Conservation (phyloP, 2,797 vertebrate species). For the Hippopotamyrus pictus region DNA sequence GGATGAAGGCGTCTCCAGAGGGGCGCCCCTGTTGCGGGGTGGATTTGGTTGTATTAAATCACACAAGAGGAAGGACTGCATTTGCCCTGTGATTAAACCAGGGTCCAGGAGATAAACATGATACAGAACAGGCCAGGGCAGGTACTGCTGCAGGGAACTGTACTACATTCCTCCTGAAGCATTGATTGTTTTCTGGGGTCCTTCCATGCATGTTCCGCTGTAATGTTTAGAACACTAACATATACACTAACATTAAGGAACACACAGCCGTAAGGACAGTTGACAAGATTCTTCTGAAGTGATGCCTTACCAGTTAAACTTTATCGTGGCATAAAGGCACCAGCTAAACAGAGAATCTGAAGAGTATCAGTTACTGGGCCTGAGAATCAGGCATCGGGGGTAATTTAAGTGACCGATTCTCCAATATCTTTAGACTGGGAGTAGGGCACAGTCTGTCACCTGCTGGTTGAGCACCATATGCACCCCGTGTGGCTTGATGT, state of each 20-base stretch:
- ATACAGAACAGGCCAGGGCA: no score
- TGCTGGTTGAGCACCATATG: conserved; percentile 98
- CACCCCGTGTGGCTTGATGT: conserved; percentile 91
- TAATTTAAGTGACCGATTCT: not conserved
- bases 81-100: not conserved
- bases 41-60: not conserved
- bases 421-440: not conserved
- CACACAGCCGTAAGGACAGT: not conserved
- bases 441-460: conserved; percentile 40
- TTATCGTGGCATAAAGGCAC: not conserved
- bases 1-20: conserved; percentile 91
- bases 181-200: not conserved
- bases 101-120: not conserved
- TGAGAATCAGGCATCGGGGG: not conserved
- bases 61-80: not conserved
- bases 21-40: conserved; percentile 72
- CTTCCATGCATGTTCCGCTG: not conserved
- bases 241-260: not conserved
- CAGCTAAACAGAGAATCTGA: not conserved
- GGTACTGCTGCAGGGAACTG: not conserved
- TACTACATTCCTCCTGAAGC: not conserved
- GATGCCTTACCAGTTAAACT: not conserved
- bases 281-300: not conserved
- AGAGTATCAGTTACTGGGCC: not conserved
- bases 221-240: not conserved